phyloP scores from a whole-genome alignment of 2,113 vertebrate genomes.

The Geococcyx californianus region DNA sequence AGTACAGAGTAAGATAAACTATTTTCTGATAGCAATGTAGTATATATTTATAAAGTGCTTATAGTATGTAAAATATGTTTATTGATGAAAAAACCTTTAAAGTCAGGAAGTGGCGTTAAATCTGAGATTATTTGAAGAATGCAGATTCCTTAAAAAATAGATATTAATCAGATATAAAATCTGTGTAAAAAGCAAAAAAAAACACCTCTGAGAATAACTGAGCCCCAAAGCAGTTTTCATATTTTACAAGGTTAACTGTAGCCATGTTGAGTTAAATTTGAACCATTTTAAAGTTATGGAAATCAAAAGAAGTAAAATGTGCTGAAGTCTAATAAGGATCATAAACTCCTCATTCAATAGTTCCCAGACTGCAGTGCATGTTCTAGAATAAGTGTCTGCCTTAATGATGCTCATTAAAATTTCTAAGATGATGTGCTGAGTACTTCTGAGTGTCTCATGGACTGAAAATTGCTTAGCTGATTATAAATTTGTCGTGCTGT shows the following conservation, averaged over 20 bases:
- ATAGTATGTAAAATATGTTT: neutral
- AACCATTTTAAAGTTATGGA: neutral
- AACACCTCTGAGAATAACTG: neutral
- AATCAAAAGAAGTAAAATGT: neutral
- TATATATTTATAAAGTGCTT: neutral
- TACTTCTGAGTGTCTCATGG: neutral
- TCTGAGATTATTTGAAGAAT: neutral
- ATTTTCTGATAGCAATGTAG: neutral
- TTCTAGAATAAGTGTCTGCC: neutral
- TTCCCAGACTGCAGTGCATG: neutral
- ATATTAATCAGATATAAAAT: neutral
- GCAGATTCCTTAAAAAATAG: neutral
- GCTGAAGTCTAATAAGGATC: neutral
- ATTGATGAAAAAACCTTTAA: neutral
- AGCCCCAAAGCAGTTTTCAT: neutral
- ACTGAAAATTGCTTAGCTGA: slow-evolving; percentile 2
- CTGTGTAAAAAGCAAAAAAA: neutral
- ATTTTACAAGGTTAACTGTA: neutral
- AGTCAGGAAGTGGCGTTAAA: rapidly evolving
- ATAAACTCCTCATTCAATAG: slow-evolving; percentile 15
- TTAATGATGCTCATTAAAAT: slow-evolving; percentile 36
- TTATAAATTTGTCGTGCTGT: slow-evolving; percentile 12
- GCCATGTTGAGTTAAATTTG: neutral
- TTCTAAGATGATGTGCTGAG: neutral
- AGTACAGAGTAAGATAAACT: neutral